phyloP scores from a whole-genome alignment of 2,888 invertebrate genomes.

The Eupithecia inturbata region DNA sequence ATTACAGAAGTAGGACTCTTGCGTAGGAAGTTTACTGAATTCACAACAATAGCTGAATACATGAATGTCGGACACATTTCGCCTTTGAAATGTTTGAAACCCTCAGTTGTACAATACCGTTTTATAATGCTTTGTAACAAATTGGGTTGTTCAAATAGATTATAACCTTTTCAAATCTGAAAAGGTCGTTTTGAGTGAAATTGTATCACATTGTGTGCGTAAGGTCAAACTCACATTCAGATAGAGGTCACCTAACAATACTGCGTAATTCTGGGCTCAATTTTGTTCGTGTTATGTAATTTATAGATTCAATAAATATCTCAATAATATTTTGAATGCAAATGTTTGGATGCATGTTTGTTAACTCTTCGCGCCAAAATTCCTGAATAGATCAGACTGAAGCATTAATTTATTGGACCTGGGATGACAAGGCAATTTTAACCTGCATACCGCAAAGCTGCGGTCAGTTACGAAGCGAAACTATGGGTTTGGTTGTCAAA shows the following conservation, averaged over 20 bases:
- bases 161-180: constrained; percentile 15
- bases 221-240: constrained; percentile 18
- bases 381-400: neutral
- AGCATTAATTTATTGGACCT: neutral
- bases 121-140: neutral
- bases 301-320: neutral
- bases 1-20: neutral
- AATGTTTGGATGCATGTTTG: neutral
- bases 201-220: constrained; percentile 20
- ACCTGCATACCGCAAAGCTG: neutral
- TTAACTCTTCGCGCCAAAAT: neutral
- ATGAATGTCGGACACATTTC: neutral
- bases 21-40: neutral
- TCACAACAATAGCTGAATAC: neutral
- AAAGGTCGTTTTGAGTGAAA: constrained; percentile 27
- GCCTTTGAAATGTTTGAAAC: too few species aligned
- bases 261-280: constrained; percentile 1
- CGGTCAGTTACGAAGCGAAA: neutral
- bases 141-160: constrained; percentile 15
- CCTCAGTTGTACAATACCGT: neutral
- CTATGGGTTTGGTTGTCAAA: too few species aligned
- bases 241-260: constrained; percentile 19
- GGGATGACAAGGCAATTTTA: neutral
- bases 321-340: neutral
- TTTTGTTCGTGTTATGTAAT: constrained; percentile 5